Evolutionary conservation across 2,113 vertebrate genomes (phyloP).

Genomic region (Mirounga angustirostris): DNA sequence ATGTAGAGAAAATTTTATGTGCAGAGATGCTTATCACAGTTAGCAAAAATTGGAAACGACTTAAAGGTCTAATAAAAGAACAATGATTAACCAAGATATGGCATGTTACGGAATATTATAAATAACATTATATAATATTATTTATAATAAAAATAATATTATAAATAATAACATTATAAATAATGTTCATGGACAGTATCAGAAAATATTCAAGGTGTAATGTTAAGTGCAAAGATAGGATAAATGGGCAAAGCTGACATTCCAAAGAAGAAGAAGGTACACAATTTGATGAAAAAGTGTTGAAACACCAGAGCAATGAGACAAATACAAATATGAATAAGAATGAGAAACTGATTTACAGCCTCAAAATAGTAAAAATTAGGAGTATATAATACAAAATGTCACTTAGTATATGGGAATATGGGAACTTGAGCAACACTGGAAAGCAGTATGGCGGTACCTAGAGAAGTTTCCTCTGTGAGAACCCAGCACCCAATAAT

Average conservation of each 20-base stretch:
- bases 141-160: background rate
- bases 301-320: background rate
- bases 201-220: constrained; percentile 14
- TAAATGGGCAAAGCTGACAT: background rate
- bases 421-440: background rate
- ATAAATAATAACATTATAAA: background rate
- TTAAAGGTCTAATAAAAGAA: constrained; percentile 33
- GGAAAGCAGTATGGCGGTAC: too few species aligned
- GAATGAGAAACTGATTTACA: background rate
- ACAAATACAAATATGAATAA: background rate
- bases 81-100: background rate
- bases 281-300: background rate
- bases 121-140: background rate
- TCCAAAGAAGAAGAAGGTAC: background rate
- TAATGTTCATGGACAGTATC: background rate
- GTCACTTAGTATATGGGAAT: background rate
- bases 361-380: background rate
- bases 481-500: background rate
- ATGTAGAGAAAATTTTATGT: background rate
- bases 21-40: background rate
- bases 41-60: background rate
- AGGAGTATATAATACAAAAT: background rate
- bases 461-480: background rate
- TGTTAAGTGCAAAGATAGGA: background rate
- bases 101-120: constrained; percentile 8